Conservation (phyloP, 2,113 vertebrate genomes). For the Megalops atlanticus region DNA sequence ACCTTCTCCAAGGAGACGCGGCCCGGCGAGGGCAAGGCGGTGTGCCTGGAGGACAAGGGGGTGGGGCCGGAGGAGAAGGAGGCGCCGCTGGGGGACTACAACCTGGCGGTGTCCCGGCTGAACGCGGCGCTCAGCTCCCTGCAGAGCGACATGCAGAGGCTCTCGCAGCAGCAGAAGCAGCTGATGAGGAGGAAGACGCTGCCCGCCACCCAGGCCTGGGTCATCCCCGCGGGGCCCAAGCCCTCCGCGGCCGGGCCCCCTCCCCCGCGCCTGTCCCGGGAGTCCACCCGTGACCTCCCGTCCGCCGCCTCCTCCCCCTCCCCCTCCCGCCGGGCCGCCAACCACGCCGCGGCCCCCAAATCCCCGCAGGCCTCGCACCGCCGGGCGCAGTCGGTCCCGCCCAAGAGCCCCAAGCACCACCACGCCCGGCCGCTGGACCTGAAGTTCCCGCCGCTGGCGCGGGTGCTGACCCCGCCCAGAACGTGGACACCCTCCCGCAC, state of each 20-base stretch:
- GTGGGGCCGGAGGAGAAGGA: slow-evolving; percentile 51
- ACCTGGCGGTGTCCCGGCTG: slow-evolving; percentile 82
- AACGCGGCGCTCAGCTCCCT: slow-evolving; percentile 80
- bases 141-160: slow-evolving; percentile 86
- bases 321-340: slow-evolving; percentile 48
- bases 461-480: slow-evolving; percentile 79
- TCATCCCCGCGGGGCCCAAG: slow-evolving; percentile 61
- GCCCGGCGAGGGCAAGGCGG: slow-evolving; percentile 51
- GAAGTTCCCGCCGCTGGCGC: slow-evolving; percentile 77
- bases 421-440: slow-evolving; percentile 76
- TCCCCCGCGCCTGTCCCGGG: slow-evolving; percentile 56
- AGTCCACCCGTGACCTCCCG: slow-evolving; percentile 44
- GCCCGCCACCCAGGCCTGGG: slow-evolving; percentile 66
- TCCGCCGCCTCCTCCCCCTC: slow-evolving; percentile 57
- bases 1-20: slow-evolving; percentile 81
- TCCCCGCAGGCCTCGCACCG: slow-evolving; percentile 54
- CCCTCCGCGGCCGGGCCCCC: slow-evolving; percentile 30
- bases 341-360: slow-evolving; percentile 50
- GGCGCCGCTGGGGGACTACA: slow-evolving; percentile 76
- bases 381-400: slow-evolving; percentile 54
- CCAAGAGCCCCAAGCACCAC: slow-evolving; percentile 76
- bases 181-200: slow-evolving; percentile 75
- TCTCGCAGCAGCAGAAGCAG: slow-evolving; percentile 86
- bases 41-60: slow-evolving; percentile 51
- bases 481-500: slow-evolving; percentile 86